These are phyloP conservation scores for Chromobotia macracanthus DNA, from an alignment of 2,797 vertebrate genomes.

Conservation along the genomic window DNA sequence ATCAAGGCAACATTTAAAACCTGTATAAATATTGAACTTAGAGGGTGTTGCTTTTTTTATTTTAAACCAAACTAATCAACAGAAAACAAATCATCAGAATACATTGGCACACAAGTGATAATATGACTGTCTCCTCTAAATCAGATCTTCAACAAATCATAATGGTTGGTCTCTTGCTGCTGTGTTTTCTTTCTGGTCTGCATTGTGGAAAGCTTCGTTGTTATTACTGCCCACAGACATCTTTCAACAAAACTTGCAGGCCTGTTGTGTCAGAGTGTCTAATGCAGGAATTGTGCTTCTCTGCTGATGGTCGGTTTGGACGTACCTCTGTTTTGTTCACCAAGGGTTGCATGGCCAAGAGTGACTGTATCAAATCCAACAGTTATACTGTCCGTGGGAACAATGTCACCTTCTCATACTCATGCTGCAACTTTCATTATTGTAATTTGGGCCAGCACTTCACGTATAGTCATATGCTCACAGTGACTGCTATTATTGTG, in stretches of 20 bases:
- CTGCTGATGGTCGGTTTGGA: conserved; percentile 36
- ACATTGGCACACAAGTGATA: neutral
- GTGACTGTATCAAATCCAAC: conserved; percentile 9
- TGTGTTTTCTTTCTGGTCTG: conserved; percentile 33
- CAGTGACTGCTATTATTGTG: neutral
- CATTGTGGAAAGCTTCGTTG: conserved; percentile 13
- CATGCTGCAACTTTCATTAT: conserved; percentile 36
- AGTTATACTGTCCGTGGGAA: conserved; percentile 18
- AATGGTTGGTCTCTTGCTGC: neutral
- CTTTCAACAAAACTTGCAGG: conserved; percentile 22
- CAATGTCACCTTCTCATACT: conserved; percentile 46
- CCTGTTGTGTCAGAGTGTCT: conserved; percentile 45
- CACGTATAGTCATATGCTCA: neutral
- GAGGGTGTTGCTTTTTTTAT: too few relatives aligned
- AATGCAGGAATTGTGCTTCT: conserved; percentile 42
- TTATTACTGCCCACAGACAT: conserved; percentile 40
- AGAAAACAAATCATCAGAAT: neutral
- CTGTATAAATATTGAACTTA: conserved; percentile 15
- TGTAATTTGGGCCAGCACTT: conserved; percentile 42
- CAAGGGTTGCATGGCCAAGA: conserved; percentile 42
- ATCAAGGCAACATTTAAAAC: conserved; percentile 2
- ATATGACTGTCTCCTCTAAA: neutral
- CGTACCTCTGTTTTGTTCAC: conserved; percentile 9
- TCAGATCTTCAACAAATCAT: neutral
- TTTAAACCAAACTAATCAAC: neutral